These are phyloP conservation scores for Phytoseiulus persimilis DNA, from an alignment of 2,888 invertebrate genomes.

Conservation along the genomic window DNA sequence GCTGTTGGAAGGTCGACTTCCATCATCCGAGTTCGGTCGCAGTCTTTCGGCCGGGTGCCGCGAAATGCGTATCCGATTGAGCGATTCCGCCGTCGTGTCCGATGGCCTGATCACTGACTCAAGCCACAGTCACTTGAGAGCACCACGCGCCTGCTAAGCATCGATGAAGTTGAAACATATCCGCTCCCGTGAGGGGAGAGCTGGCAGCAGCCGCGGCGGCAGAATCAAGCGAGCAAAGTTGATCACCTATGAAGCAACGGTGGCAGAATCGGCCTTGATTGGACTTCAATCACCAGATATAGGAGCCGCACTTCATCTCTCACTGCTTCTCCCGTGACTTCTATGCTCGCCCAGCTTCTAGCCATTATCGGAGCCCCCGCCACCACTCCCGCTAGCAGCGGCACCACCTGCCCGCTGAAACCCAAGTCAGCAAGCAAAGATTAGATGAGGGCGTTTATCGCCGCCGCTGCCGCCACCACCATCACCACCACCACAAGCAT, in stretches of 20 bases:
- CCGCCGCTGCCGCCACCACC: not conserved
- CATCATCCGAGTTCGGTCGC: no score
- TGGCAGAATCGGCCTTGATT: not conserved
- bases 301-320: not conserved
- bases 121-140: no score
- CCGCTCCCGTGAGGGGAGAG: not conserved
- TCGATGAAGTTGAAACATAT: no score
- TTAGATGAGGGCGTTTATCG: slow-evolving; percentile 5
- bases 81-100: no score
- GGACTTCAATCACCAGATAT: not conserved
- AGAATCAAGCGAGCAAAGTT: not conserved
- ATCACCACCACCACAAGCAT: not conserved
- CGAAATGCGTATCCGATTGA: no score
- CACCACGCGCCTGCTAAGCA: no score
- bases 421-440: not conserved
- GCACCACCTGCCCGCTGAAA: not conserved
- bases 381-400: not conserved
- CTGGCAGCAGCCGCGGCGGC: not conserved
- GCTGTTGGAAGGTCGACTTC: no score
- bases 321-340: not conserved
- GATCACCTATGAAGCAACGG: not conserved
- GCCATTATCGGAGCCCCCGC: not conserved
- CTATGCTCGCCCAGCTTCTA: not conserved
- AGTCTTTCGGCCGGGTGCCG: no score
- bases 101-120: no score